These are phyloP conservation scores for Chrysaora quinquecirrha DNA, from an alignment of 30 jellyfish, hydroid and myxozoan species.

Conservation along the genomic window DNA sequence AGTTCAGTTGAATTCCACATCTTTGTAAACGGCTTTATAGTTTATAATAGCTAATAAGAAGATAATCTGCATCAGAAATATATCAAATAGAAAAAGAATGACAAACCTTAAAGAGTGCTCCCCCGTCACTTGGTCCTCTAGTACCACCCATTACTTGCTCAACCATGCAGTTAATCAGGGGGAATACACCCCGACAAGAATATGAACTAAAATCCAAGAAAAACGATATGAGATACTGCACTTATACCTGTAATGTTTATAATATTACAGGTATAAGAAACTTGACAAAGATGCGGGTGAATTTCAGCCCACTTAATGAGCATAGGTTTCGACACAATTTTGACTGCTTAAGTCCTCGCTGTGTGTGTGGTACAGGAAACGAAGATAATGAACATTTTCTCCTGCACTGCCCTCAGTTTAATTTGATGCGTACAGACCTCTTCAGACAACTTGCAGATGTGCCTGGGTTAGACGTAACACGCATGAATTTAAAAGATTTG, in stretches of 20 bases:
- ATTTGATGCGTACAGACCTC: slow-evolving; percentile 9
- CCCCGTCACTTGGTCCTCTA: slow-evolving; percentile 67
- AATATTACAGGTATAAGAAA: slow-evolving; percentile 10
- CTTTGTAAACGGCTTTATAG: no score
- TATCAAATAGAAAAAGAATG: no score
- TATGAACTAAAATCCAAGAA: slow-evolving; percentile 46
- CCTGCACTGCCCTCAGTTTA: slow-evolving; percentile 33
- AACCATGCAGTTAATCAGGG: slow-evolving; percentile 74
- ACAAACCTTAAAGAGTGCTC: slow-evolving; percentile 77
- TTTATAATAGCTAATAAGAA: no score
- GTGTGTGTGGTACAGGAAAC: slow-evolving; percentile 25
- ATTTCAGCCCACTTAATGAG: slow-evolving; percentile 16
- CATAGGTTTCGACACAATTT: slow-evolving; percentile 22
- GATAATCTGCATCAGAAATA: no score
- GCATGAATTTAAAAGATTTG: slow-evolving; percentile 15
- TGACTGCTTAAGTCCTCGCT: slow-evolving; percentile 8
- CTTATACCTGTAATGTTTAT: background rate
- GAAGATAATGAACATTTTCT: slow-evolving; percentile 16
- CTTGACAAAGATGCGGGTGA: slow-evolving; percentile 33
- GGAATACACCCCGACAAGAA: slow-evolving; percentile 78
- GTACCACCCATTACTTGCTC: slow-evolving; percentile 90
- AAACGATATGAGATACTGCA: no score
- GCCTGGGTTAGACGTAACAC: slow-evolving; percentile 8
- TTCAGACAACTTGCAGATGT: background rate
- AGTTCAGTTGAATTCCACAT: no score